Conservation (phyloP, 2,113 vertebrate species). For the Barnardius zonarius region DNA sequence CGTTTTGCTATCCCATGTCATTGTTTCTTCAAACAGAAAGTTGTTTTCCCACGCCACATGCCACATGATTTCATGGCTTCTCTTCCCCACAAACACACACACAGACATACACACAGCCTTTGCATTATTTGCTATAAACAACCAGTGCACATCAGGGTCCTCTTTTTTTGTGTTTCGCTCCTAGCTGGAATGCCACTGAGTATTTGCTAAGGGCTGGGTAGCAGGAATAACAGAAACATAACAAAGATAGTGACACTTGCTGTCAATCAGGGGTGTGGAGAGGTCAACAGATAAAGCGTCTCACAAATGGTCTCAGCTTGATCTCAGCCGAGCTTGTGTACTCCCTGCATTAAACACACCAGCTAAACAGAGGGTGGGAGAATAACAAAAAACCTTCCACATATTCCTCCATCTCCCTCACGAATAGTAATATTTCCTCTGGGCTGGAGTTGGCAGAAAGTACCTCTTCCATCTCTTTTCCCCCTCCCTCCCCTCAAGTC, state of each 20-base stretch:
- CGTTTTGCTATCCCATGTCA: not conserved
- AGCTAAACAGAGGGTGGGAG: not conserved
- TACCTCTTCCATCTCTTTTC: not conserved
- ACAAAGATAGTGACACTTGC: not conserved
- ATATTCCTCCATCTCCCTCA: not conserved
- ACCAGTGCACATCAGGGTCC: not conserved
- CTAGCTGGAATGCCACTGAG: not conserved
- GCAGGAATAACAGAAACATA: not conserved
- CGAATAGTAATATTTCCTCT: not conserved
- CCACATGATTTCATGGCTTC: not conserved
- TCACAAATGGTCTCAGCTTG: not conserved
- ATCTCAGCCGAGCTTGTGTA: not conserved
- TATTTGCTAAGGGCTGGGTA: not conserved
- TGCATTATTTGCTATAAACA: not conserved
- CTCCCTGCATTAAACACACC: not conserved
- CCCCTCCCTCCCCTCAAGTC: not conserved
- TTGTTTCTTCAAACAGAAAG: not conserved
- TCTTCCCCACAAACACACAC: not conserved
- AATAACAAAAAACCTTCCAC: not conserved
- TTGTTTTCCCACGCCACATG: not conserved
- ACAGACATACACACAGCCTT: fast-evolving
- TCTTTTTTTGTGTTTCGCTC: not conserved
- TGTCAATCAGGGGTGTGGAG: not conserved
- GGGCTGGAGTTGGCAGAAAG: not conserved
- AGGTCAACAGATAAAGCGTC: not conserved